These are phyloP conservation scores for Chauna torquata DNA, from an alignment of 2,113 vertebrate species.

Conservation along the genomic window DNA sequence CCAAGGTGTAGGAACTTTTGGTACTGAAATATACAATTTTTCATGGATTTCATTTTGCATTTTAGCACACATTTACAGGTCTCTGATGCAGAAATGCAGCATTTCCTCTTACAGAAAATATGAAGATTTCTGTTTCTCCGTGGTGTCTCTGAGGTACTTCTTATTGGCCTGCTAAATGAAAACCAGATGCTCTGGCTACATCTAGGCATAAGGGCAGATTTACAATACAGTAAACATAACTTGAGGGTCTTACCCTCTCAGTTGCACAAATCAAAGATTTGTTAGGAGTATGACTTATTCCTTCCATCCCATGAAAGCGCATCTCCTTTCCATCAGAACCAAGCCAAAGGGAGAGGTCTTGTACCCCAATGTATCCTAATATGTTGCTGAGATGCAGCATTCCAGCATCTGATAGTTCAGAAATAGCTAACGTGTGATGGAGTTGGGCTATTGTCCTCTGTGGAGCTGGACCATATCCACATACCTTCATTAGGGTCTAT, in stretches of 20 bases:
- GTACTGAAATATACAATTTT: background rate
- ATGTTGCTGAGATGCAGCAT: background rate
- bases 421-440: background rate
- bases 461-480: background rate
- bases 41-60: background rate
- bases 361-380: background rate
- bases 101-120: background rate
- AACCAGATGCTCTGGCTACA: background rate
- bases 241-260: background rate
- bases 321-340: background rate
- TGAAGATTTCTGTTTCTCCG: background rate
- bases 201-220: background rate
- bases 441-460: background rate
- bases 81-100: fast-evolving
- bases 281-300: background rate
- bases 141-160: background rate
- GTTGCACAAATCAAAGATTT: background rate
- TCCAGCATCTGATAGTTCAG: background rate
- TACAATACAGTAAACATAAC: background rate
- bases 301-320: background rate
- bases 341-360: background rate
- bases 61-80: background rate
- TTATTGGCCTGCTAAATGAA: background rate
- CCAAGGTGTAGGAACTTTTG: background rate
- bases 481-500: background rate